Evolutionary conservation across 35 echinoderm and acorn worm genomes (phyloP).

Genomic region (Eucidaris tribuloides): DNA sequence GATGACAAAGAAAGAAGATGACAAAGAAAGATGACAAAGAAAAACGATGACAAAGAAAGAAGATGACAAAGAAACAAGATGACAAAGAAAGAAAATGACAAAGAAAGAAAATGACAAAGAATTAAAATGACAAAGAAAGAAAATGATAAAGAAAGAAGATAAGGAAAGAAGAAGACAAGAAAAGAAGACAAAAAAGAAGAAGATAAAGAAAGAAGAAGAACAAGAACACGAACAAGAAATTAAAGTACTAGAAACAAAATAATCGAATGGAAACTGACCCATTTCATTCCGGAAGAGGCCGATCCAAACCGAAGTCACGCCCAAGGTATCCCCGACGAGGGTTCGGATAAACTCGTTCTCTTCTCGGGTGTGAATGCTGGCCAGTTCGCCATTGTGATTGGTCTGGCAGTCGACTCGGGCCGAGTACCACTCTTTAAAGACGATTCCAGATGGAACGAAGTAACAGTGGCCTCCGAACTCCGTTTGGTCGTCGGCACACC

Average conservation of each 20-base stretch:
- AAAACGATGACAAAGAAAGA: no score
- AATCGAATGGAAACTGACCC: background rate
- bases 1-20: no score
- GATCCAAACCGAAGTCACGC: background rate
- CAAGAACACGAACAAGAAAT: background rate
- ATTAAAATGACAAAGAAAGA: no score
- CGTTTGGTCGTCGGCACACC: conserved; percentile 45
- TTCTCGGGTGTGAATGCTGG: conserved; percentile 73
- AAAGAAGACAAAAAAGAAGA: no score
- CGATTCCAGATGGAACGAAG: conserved; percentile 18
- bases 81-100: no score
- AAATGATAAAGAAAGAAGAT: no score
- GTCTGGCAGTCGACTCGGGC: conserved; percentile 48
- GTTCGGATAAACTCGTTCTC: conserved; percentile 81
- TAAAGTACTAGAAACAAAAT: background rate
- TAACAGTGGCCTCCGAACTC: conserved; percentile 69
- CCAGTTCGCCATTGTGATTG: conserved; percentile 48
- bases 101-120: no score
- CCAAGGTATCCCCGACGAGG: background rate
- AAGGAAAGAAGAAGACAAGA: no score
- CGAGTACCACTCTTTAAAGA: conserved; percentile 46
- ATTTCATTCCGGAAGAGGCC: background rate
- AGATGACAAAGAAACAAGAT: no score
- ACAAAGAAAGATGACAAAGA: no score
- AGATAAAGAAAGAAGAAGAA: background rate